phyloP scores from a whole-genome alignment of 1,140 invertebrate genomes.

The Hyles vespertilio region DNA sequence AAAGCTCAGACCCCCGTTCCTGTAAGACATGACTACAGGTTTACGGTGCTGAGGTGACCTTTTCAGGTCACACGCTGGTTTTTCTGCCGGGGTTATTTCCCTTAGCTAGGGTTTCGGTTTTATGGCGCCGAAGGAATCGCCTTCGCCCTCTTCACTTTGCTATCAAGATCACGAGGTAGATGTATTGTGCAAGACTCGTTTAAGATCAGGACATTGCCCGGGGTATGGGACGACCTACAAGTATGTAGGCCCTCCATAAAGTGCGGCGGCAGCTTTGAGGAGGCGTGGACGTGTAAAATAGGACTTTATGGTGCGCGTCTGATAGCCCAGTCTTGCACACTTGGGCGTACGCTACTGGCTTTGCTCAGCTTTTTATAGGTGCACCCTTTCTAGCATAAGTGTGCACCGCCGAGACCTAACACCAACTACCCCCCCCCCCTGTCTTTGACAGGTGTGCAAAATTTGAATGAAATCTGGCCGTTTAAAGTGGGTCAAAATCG shows the following conservation, averaged over 20 bases:
- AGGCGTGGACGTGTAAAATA: constrained; percentile 1
- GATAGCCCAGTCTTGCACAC: neutral
- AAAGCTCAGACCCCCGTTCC: too few species aligned
- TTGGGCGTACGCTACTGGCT: neutral
- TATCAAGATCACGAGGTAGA: constrained; percentile 1
- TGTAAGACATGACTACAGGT: too few species aligned
- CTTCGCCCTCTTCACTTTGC: constrained; percentile 1
- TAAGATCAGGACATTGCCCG: neutral
- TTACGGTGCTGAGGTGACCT: too few species aligned
- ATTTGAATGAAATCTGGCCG: too few species aligned
- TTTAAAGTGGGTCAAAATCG: too few species aligned
- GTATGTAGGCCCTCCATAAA: neutral
- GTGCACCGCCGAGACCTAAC: neutral
- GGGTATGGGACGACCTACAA: constrained; percentile 1
- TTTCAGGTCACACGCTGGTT: too few species aligned
- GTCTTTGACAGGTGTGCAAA: too few species aligned
- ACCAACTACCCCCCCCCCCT: constrained; percentile 2
- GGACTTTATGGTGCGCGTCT: constrained; percentile 3
- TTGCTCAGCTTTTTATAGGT: constrained; percentile 5
- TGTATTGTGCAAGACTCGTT: constrained; percentile 2
- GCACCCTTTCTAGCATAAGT: constrained; percentile 1
- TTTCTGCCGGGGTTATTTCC: too few species aligned
- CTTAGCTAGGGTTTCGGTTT: too few species aligned
- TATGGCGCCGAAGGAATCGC: too few species aligned
- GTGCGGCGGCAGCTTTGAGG: neutral